Evolutionary conservation across 92 coral and sea anemone genomes (phyloP).

Genomic region (Heteractis magnifica): DNA sequence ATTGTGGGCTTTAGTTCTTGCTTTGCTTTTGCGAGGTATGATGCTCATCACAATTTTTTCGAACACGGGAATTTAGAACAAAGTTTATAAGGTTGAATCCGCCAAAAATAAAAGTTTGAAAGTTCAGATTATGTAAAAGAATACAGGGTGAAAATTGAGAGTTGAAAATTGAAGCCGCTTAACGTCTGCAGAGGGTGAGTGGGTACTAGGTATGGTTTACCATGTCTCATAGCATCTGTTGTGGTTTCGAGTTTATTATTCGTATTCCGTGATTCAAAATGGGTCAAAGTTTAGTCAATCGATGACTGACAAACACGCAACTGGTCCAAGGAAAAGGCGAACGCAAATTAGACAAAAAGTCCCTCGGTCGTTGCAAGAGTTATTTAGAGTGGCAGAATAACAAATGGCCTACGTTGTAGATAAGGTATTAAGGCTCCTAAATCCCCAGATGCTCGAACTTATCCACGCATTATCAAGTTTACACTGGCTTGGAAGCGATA

Average conservation of each 20-base stretch:
- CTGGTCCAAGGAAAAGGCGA: not conserved
- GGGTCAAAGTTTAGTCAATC: slow-evolving; percentile 8
- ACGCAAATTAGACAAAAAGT: not conserved
- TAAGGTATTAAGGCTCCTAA: not conserved
- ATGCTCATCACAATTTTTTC: too few species aligned
- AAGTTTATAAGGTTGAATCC: too few species aligned
- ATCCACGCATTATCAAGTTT: slow-evolving; percentile 10
- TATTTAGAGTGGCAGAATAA: not conserved
- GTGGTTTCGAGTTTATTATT: not conserved
- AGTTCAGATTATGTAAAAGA: too few species aligned
- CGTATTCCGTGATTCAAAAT: not conserved
- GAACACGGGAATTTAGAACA: too few species aligned
- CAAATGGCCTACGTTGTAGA: not conserved
- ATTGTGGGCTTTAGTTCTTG: too few species aligned
- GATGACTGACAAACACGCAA: not conserved
- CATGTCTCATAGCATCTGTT: not conserved
- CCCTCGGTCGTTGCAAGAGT: not conserved
- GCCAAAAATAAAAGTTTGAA: too few species aligned
- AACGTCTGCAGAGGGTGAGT: not conserved
- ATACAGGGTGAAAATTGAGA: too few species aligned
- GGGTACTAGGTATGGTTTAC: not conserved
- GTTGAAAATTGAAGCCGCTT: not conserved
- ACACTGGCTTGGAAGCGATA: not conserved
- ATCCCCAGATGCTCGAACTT: not conserved
- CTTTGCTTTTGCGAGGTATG: too few species aligned